phyloP scores from a whole-genome alignment of 2,113 vertebrate species.

The Sisor rabdophorus region DNA sequence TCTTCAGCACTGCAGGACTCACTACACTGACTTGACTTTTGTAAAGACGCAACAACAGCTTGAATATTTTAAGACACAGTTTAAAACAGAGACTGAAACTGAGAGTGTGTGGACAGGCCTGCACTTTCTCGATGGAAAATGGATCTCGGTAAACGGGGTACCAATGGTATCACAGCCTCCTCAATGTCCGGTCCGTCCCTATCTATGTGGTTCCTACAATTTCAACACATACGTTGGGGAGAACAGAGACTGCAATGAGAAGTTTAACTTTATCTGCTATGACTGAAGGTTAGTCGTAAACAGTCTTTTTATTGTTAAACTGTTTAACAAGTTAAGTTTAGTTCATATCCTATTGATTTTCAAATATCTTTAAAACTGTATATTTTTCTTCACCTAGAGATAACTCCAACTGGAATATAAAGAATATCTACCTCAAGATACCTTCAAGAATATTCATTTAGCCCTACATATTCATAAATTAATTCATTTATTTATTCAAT shows the following conservation, averaged over 20 bases:
- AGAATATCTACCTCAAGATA: no score
- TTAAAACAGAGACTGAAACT: background rate
- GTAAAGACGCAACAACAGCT: background rate
- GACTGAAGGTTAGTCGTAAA: background rate
- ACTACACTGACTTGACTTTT: constrained; percentile 13
- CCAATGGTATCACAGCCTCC: background rate
- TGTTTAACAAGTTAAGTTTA: no score
- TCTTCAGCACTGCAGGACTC: background rate
- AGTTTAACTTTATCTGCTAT: background rate
- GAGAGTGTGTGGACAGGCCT: constrained; percentile 35
- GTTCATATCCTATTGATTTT: no score
- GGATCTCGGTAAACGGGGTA: constrained; percentile 23
- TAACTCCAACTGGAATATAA: no score
- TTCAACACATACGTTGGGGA: background rate
- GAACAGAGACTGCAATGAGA: background rate
- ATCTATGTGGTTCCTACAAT: background rate
- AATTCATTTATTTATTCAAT: no score
- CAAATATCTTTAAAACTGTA: no score
- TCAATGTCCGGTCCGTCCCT: background rate
- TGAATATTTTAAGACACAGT: background rate
- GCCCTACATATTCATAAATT: no score
- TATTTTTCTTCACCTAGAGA: no score
- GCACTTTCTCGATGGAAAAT: constrained; percentile 17
- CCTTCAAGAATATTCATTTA: no score
- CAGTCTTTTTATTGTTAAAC: no score